phyloP scores from a whole-genome alignment of 2,888 invertebrate genomes.

The Euzetes globulus region DNA sequence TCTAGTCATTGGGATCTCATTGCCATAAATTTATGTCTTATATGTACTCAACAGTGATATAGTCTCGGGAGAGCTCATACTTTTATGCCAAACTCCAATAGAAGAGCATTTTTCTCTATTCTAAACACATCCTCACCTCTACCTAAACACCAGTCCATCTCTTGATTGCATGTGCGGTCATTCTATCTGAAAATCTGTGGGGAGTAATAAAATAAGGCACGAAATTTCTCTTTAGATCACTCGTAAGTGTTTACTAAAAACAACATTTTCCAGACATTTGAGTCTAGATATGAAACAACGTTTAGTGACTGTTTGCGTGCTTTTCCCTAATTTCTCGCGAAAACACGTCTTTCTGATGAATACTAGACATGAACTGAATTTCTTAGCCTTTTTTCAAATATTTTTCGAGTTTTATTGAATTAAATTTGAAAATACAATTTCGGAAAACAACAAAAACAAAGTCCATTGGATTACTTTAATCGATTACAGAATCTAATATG shows the following conservation, averaged over 20 bases:
- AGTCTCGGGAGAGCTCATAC: background rate
- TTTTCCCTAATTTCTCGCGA: too few relatives aligned
- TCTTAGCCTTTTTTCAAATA: too few relatives aligned
- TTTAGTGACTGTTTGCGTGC: too few relatives aligned
- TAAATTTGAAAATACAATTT: too few relatives aligned
- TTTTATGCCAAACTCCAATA: background rate
- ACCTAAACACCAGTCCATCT: conserved; percentile 12
- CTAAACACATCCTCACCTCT: conserved; percentile 21
- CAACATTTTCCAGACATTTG: conserved; percentile 10
- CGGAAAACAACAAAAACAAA: too few relatives aligned
- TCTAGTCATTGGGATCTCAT: conserved; percentile 9
- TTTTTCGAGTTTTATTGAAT: too few relatives aligned
- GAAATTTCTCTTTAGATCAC: background rate
- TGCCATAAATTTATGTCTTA: conserved; percentile 14
- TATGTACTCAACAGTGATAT: conserved; percentile 6
- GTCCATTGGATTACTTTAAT: too few relatives aligned
- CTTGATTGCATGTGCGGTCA: conserved; percentile 23
- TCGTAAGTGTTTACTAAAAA: conserved; percentile 12
- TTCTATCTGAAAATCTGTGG: conserved; percentile 7
- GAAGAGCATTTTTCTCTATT: conserved; percentile 26
- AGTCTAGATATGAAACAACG: background rate
- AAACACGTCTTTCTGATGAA: too few relatives aligned
- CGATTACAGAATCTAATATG: too few relatives aligned
- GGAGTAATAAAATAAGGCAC: conserved; percentile 26
- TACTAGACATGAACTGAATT: too few relatives aligned